Evolutionary conservation across 1,140 invertebrate species (phyloP).

Genomic region (Atopsyche davidsoni): DNA sequence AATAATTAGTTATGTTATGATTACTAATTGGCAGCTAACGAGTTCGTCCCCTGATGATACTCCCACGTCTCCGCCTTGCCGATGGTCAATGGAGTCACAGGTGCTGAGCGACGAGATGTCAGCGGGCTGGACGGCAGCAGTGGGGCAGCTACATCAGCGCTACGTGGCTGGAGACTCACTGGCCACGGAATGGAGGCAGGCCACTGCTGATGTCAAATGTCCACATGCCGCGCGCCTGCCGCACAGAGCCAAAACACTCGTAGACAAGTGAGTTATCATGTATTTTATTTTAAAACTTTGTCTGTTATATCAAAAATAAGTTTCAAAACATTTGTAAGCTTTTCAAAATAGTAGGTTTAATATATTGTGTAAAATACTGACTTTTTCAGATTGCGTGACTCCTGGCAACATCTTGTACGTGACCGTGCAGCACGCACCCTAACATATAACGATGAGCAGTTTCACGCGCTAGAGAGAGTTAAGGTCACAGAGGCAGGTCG

Average conservation of each 20-base stretch:
- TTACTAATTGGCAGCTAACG: conserved; percentile 8
- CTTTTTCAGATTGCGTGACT: conserved; percentile 63
- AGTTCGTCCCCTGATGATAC: conserved; percentile 15
- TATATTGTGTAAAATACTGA: no score
- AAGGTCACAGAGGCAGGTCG: conserved; percentile 66
- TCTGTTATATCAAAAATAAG: no score
- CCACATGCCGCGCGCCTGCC: conserved; percentile 60
- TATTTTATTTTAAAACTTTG: no score
- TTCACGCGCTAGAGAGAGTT: conserved; percentile 82
- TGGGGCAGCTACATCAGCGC: conserved; percentile 31
- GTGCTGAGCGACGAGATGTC: conserved; percentile 33
- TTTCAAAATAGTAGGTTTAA: no score
- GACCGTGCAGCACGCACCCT: conserved; percentile 77
- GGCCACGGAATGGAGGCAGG: conserved; percentile 65
- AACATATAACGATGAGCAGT: conserved; percentile 90
- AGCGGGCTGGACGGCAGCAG: conserved; percentile 32
- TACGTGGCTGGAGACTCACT: conserved; percentile 54
- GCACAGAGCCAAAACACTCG: conserved; percentile 65
- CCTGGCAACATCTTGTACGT: conserved; percentile 85
- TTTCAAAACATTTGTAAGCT: no score
- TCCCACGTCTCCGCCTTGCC: conserved; percentile 25
- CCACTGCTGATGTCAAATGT: conserved; percentile 60
- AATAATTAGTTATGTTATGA: no score
- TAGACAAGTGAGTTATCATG: conserved; percentile 45
- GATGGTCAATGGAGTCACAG: conserved; percentile 30